phyloP scores from a whole-genome alignment of 1,140 invertebrate genomes.

The Epicauta chinensis region DNA sequence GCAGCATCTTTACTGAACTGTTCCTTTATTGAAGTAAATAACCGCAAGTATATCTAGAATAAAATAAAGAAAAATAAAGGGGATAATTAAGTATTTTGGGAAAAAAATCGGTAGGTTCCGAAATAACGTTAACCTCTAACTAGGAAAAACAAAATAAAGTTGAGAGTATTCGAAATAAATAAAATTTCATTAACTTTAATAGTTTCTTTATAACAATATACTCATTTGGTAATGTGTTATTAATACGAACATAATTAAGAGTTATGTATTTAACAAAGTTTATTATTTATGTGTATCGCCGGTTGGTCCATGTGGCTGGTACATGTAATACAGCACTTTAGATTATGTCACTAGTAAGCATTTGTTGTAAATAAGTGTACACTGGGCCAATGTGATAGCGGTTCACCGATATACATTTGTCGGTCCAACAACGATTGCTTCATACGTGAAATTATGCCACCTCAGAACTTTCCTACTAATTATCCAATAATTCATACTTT shows the following conservation, averaged over 20 bases:
- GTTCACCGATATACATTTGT: slow-evolving; percentile 21
- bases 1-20: slow-evolving; percentile 15
- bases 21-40: slow-evolving; percentile 18
- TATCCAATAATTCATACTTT: slow-evolving; percentile 11
- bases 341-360: slow-evolving; percentile 23
- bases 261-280: slow-evolving; percentile 24
- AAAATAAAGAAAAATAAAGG: slow-evolving; percentile 2
- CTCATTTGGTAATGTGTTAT: slow-evolving; percentile 8
- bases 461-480: slow-evolving; percentile 11
- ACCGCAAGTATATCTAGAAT: slow-evolving; percentile 8
- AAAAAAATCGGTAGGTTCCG: background rate
- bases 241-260: slow-evolving; percentile 26
- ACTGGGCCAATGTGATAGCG: slow-evolving; percentile 22
- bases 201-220: too few relatives aligned
- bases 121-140: too few relatives aligned
- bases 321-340: slow-evolving; percentile 22
- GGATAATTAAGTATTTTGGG: slow-evolving; percentile 8
- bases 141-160: too few relatives aligned
- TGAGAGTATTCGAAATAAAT: too few relatives aligned
- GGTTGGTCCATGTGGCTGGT: slow-evolving; percentile 8
- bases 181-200: too few relatives aligned
- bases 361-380: slow-evolving; percentile 24
- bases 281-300: slow-evolving; percentile 24
- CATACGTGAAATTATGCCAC: slow-evolving; percentile 13
- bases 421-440: slow-evolving; percentile 15